Evolutionary conservation across 2,888 invertebrate species (phyloP).

Genomic region (Syrphus vitripennis): DNA sequence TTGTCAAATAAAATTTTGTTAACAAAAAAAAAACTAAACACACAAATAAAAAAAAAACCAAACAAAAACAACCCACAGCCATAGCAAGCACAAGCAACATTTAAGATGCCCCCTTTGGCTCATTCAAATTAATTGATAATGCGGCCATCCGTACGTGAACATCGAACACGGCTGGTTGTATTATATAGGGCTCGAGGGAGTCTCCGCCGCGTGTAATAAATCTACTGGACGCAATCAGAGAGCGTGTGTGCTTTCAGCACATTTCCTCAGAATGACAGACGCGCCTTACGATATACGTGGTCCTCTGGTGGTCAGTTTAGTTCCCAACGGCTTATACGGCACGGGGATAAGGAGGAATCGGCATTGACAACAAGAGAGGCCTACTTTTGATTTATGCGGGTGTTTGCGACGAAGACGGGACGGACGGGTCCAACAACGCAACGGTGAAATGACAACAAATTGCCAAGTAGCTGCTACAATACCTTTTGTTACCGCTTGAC

Average conservation of each 20-base stretch:
- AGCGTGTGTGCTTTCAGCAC: conserved; percentile 47
- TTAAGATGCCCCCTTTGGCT: conserved; percentile 32
- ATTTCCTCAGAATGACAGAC: conserved; percentile 35
- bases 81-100: background rate
- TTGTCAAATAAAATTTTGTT: conserved; percentile 35
- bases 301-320: conserved; percentile 19
- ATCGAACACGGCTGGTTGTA: background rate
- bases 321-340: background rate
- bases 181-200: conserved; percentile 53
- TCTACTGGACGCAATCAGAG: conserved; percentile 56
- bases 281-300: background rate
- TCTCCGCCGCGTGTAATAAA: conserved; percentile 52
- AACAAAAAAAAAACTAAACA: background rate
- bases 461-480: conserved; percentile 59
- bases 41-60: background rate
- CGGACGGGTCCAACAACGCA: conserved; percentile 17
- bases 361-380: background rate
- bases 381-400: conserved; percentile 65
- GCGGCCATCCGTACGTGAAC: conserved; percentile 16
- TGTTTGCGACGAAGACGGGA: conserved; percentile 41
- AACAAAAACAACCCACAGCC: background rate
- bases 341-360: background rate
- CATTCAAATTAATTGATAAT: conserved; percentile 67
- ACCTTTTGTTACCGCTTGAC: conserved; percentile 43
- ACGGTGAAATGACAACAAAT: conserved; percentile 67